Evolutionary conservation across 2,113 vertebrate genomes (phyloP), one percentile per base, ranked within the genome.

Genomic region (Axis porcinus): DNA sequence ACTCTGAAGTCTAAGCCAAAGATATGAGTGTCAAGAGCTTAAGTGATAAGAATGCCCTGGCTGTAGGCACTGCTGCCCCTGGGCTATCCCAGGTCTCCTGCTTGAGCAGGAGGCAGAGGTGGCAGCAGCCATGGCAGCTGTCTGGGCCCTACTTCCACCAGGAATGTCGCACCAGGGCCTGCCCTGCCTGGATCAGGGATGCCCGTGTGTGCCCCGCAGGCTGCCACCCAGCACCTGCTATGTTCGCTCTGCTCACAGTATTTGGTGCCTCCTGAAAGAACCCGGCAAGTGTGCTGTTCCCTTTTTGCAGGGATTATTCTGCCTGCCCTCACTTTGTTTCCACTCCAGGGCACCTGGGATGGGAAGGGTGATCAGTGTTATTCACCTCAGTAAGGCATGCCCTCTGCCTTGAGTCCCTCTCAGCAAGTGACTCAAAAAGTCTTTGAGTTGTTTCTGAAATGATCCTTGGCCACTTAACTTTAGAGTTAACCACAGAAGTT

Each of bases 1-100:
- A 70, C 67, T 92, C 47, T 15, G 30, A 97, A 90, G 78, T 89
- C 85, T 84, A 85, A 93, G 43, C 36, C 84, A 92, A 50, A 97
- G 89, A 47, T 86, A 57, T 13, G 86, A 70, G 45, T 55, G 21
- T 86, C 82, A 89, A 82, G 86, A 93, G 27, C 16, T 28, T 86
- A 50, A 89, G 50, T 87, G 74, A 64, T 52, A 50, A 85, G 43
- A 54, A 57, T 30, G 30, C 58, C 14, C 58, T 58, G 28, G 60
- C 28, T 16, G 74, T 86, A 25, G 54, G 17, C 54, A 43, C 30
- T 85, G 54, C 52, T 76, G 54, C 16, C 43, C 58, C n/a, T 87
- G 28, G 47, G 4, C 4, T 81, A 14, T 91, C 43, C 47, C 36
- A 64, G 64, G 85, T 17, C 27, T 92, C 67, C 17, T 79, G 67